Conservation (phyloP, 2,113 vertebrate species). For the Otus sunia region DNA sequence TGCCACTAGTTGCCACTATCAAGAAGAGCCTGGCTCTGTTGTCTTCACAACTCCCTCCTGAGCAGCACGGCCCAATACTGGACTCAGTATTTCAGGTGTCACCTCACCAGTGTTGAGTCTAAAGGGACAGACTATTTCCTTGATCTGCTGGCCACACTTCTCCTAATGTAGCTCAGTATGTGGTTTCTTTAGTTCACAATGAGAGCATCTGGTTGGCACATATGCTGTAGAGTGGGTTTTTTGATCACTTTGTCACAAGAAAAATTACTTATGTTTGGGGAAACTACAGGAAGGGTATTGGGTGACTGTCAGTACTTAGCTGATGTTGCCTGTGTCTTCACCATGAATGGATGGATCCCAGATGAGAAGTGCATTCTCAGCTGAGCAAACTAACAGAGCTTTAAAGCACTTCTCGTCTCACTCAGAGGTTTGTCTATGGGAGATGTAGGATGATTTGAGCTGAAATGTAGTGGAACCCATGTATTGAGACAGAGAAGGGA, state of each 20-base stretch:
- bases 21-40: neutral
- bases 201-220: neutral
- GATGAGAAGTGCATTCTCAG: neutral
- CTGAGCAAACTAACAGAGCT: neutral
- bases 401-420: neutral
- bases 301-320: neutral
- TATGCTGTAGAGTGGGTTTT: neutral
- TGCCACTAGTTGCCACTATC: neutral
- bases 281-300: neutral
- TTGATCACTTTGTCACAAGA: neutral
- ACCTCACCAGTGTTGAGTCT: neutral
- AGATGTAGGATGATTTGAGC: neutral
- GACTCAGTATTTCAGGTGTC: neutral
- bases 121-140: neutral
- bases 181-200: neutral
- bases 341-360: neutral
- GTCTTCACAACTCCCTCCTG: neutral
- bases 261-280: neutral
- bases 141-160: neutral
- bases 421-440: neutral
- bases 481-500: neutral
- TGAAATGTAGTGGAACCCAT: too few relatives aligned
- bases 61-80: neutral
- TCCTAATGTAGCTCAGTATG: neutral
- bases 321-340: neutral